Percentiles rank a stretch among this genome's conserved stretches.
These are phyloP conservation scores for Oegoconia quadripuncta DNA, from an alignment of 2,888 invertebrate genomes.

Conservation along the genomic window DNA sequence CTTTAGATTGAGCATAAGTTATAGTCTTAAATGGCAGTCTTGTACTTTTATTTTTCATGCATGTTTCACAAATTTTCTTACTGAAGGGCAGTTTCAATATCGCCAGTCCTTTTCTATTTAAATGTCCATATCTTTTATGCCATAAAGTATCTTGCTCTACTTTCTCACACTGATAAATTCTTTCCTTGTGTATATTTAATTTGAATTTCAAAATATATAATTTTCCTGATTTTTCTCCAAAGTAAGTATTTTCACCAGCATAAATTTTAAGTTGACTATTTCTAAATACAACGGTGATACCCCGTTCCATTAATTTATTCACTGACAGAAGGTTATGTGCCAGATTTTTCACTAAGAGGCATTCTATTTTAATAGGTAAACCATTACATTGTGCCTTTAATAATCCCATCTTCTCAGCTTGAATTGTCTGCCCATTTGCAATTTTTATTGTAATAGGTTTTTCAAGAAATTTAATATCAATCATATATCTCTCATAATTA, in stretches of 20 bases:
- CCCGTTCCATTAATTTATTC: constrained; percentile 7
- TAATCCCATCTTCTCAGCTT: neutral
- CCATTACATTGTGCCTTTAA: neutral
- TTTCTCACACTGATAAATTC: too few species aligned
- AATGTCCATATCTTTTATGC: constrained; percentile 17
- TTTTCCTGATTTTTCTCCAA: neutral
- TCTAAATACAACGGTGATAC: constrained; percentile 3
- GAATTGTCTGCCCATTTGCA: neutral
- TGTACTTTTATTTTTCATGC: constrained; percentile 13
- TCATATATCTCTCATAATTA: neutral
- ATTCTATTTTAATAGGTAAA: neutral
- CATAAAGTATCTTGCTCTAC: constrained; percentile 11
- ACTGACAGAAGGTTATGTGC: constrained; percentile 10
- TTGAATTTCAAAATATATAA: too few species aligned
- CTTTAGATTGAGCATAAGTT: neutral
- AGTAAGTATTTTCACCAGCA: neutral
- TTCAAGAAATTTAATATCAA: neutral
- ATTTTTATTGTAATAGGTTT: neutral
- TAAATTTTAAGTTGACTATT: too few species aligned
- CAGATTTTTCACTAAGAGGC: neutral
- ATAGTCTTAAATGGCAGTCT: constrained; percentile 11
- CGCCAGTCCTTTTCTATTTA: constrained; percentile 14
- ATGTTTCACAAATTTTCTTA: constrained; percentile 7
- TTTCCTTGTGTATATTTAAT: too few species aligned
- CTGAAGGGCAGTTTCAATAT: constrained; percentile 2